Base-by-base conservation (phyloP, 1,140 invertebrate genomes). In the Goniozus legneri region DNA sequence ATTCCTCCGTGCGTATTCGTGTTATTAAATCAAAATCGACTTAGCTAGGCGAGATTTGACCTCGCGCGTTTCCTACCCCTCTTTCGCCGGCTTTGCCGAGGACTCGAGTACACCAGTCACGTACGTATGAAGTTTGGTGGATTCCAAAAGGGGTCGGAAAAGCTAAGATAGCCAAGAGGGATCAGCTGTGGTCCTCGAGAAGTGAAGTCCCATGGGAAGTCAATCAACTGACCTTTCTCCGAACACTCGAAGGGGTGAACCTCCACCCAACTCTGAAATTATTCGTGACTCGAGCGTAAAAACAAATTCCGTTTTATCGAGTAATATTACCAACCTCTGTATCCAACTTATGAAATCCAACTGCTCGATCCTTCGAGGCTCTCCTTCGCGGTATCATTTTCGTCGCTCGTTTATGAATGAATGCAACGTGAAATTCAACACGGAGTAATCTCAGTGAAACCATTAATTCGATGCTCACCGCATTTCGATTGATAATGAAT, bases 221-320 rank as follows among this genome's bases (percentile, higher is more conserved):
- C 71, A 76, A 76, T 76, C 73, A 76, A 70, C 62, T 60, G 62
- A 60, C 64, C 61, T 75, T 72, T 73, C 69, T 71, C 24, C 24
- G 24, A n/a, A n/a, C 24, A 6, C 4, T 10, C 4, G 24, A 56
- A 53, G 57, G 52, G 58, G 49, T 54, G 51, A 54, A n/a, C n/a
- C n/a, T n/a, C n/a, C n/a, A n/a, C n/a, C n/a, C n/a, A n/a, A n/a
- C n/a, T 27, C 4, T 27, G 10, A 4, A 10, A 27, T 6, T 27
- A 27, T 27, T 27, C 24, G 24, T 10, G 24, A 27, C 10, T 27
- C 24, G 4, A 10, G 10, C 24, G 24, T 10, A 10, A 6, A 27
- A 27, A 27, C 10, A 27, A 27, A 27, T 27, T 27, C 24, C 24
- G 10, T 27, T 27, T 27, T 4, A 27, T 10, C 10, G 24, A 27